A percentile compares a stretch with the other conserved stretches of the same genome.
Evolutionary conservation across 2,113 vertebrate genomes (phyloP).

Genomic region (Vulpes lagopus): DNA sequence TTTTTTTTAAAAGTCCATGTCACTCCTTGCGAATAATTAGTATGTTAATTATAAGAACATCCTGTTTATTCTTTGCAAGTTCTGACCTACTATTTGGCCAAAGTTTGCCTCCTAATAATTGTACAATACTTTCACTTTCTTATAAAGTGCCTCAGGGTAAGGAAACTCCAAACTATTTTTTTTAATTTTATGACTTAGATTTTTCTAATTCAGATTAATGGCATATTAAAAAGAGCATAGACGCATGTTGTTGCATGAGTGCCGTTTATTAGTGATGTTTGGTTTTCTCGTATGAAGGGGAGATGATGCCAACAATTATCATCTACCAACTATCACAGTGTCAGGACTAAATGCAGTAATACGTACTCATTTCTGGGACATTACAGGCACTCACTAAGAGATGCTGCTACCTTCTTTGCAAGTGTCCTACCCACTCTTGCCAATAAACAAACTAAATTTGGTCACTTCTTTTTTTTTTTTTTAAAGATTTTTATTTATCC

Average conservation of each 20-base stretch:
- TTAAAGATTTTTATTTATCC: too few species aligned
- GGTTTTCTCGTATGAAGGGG: not conserved
- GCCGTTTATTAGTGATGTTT: not conserved
- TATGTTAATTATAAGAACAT: constrained; percentile 33
- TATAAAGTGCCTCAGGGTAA: not conserved
- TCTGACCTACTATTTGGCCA: not conserved
- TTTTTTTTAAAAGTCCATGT: not conserved
- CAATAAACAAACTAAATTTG: not conserved
- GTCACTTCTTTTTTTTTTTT: not conserved
- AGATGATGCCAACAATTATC: not conserved
- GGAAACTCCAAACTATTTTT: not conserved
- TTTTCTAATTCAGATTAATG: constrained; percentile 25
- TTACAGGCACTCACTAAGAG: not conserved
- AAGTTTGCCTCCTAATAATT: not conserved
- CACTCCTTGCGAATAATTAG: constrained; percentile 1
- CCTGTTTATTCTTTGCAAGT: constrained; percentile 26
- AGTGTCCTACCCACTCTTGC: not conserved
- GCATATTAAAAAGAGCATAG: not conserved
- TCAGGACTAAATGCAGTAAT: not conserved
- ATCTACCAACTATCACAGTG: not conserved
- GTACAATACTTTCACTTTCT: not conserved
- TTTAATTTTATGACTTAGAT: not conserved
- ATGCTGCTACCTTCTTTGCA: not conserved
- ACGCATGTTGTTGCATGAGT: not conserved
- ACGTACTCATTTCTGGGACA: not conserved